phyloP scores from a whole-genome alignment of 2,797 vertebrate species.

The Philypnodon macrostomus region DNA sequence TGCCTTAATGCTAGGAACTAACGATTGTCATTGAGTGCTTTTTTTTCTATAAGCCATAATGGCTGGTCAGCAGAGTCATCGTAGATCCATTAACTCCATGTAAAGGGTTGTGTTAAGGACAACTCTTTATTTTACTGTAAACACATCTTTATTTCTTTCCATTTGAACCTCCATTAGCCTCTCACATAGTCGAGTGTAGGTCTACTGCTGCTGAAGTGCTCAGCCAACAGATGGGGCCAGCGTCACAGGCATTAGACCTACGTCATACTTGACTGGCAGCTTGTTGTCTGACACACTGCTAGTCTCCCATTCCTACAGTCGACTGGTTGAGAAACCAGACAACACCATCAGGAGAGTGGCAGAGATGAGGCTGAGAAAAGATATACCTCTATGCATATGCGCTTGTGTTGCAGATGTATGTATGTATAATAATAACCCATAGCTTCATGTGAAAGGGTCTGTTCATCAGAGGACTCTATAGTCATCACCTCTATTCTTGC shows the following conservation, averaged over 20 bases:
- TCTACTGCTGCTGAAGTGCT: conserved; percentile 14
- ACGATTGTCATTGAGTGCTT: conserved; percentile 55
- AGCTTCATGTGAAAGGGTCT: conserved; percentile 30
- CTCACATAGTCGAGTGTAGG: conserved; percentile 20
- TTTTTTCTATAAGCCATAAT: conserved; percentile 72
- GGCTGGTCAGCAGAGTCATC: conserved; percentile 56
- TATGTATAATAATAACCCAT: conserved; percentile 38
- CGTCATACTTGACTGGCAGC: conserved; percentile 1
- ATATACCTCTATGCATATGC: conserved; percentile 73
- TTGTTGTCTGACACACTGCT: conserved; percentile 17
- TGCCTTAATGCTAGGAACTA: conserved; percentile 75
- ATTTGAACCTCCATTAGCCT: conserved; percentile 21
- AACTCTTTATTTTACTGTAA: conserved; percentile 26
- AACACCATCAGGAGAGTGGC: conserved; percentile 13
- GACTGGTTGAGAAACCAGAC: conserved; percentile 2
- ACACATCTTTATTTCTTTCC: conserved; percentile 23
- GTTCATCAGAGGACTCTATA: conserved; percentile 17
- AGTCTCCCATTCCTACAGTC: conserved; percentile 13
- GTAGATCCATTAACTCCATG: conserved; percentile 28
- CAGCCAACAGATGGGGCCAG: not conserved
- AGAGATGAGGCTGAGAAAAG: conserved; percentile 33
- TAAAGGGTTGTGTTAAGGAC: conserved; percentile 36
- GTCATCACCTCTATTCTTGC: conserved; percentile 8
- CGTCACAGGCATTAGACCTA: conserved; percentile 1
- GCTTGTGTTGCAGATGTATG: conserved; percentile 34